phyloP scores from a whole-genome alignment of 2,888 invertebrate species.

The Dicyrtoma fusca region DNA sequence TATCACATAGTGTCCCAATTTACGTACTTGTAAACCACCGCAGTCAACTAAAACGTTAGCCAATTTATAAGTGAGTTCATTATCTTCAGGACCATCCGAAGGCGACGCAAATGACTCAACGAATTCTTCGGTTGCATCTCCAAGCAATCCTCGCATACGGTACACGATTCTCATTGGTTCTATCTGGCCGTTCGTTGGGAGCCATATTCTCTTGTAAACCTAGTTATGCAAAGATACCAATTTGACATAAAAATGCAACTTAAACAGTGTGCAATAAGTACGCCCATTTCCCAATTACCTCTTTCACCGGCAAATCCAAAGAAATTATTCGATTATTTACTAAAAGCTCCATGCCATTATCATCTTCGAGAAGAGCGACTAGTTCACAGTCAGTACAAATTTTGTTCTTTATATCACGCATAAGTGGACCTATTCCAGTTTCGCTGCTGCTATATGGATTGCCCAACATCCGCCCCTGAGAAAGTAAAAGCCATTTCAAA shows the following conservation, averaged over 20 bases:
- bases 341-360: conserved; percentile 96
- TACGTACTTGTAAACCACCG: conserved; percentile 68
- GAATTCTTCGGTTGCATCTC: conserved; percentile 99
- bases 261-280: no score
- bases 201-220: conserved; percentile 76
- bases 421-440: conserved; percentile 91
- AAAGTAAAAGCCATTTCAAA: neutral
- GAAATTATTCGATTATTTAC: conserved; percentile 99
- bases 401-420: conserved; percentile 99
- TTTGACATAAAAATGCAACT: neutral
- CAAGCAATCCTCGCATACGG: conserved; percentile 94
- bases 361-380: conserved; percentile 96
- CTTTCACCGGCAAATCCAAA: conserved; percentile 92
- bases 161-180: conserved; percentile 98
- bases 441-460: conserved; percentile 96
- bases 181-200: conserved; percentile 79
- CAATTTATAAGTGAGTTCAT: conserved; percentile 91
- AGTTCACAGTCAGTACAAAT: conserved; percentile 97
- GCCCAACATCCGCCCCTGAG: conserved; percentile 89
- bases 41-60: conserved; percentile 82
- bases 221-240: conserved; percentile 56
- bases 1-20: conserved; percentile 43
- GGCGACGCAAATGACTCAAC: conserved; percentile 89
- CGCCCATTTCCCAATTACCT: conserved; percentile 64
- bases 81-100: conserved; percentile 83